Base-by-base conservation (phyloP, 37 sponge, comb jelly and placozoan species). In the Spongilla lacustris region DNA sequence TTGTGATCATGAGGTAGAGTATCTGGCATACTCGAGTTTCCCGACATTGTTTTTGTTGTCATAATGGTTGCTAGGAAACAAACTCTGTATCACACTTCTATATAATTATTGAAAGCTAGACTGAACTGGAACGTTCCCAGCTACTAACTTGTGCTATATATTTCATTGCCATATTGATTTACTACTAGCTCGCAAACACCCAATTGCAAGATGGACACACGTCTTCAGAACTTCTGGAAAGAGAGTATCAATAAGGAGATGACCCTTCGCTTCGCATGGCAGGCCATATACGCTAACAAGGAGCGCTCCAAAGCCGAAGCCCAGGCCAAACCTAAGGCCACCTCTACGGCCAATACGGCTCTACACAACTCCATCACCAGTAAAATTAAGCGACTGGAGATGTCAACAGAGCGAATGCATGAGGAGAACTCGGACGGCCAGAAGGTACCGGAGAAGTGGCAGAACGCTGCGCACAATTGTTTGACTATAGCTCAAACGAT, bases 241-340 rank as follows among this genome's bases (percentile, higher is more conserved):
- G 98, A 98, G 83, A 87, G 88, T 71, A 89, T 96, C 48, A 85
- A 96, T 82, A 98, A 96, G 69, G 98, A 98, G 73, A 93, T 93
- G 0, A 29, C 86, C 6, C 68, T 98, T 0, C 86, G 98, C 2
- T 92, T 92, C 74, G 75, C 86, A 2, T 98, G 98, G 98, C 93
- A 94, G 29, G 87, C 88, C 31, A 74, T 82, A 11, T 96, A 93
- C 81, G 91, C 92, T 23, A 92, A 46, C 46, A 46, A 94, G 81
- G 49, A 86, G 48, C 94, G 94, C 73, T 82, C 84, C 69, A 86
- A 76, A 32, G 33, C 35, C 29, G 26, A 38, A 21, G 22, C 77
- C n/a, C 49, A 37, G 68, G 12, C 38, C 77, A 50, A 73, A 24
- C 35, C 74, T 2, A 41, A 70, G 4, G 74, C 79, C 36, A 8